phyloP scores from a whole-genome alignment of 2,888 invertebrate genomes.

The Orthosia cruda region DNA sequence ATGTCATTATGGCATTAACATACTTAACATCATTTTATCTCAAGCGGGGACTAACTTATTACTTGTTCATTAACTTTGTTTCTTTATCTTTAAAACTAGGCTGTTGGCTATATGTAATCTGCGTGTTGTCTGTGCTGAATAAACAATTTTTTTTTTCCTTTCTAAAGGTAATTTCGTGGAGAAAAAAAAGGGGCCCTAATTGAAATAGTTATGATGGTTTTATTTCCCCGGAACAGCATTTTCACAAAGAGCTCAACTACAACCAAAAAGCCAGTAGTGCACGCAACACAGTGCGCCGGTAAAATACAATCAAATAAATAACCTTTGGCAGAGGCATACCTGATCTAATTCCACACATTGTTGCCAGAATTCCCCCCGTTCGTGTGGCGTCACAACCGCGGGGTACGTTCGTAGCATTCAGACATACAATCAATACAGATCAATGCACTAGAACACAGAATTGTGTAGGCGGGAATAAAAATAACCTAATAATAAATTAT shows the following conservation, averaged over 20 bases:
- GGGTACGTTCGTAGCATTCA: constrained; percentile 2
- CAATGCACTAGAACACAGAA: constrained; percentile 10
- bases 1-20: no score
- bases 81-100: no score
- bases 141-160: no score
- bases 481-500: not conserved
- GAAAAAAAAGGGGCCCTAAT: not conserved
- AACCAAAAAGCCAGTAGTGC: not conserved
- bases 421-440: not conserved
- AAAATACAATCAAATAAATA: constrained; percentile 44
- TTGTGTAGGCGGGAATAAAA: not conserved
- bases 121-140: no score
- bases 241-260: not conserved
- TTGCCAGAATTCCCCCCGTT: constrained; percentile 17
- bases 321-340: constrained; percentile 21
- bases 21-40: no score
- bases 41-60: no score
- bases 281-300: not conserved
- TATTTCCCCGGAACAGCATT: not conserved
- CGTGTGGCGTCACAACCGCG: constrained; percentile 3
- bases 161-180: not conserved
- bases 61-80: no score
- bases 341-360: constrained; percentile 24
- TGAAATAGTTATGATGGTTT: not conserved
- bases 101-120: no score